A percentile compares a stretch with the other conserved stretches of the same genome.
Conservation (phyloP, 2,113 vertebrate species). For the Perca schrenkii region DNA sequence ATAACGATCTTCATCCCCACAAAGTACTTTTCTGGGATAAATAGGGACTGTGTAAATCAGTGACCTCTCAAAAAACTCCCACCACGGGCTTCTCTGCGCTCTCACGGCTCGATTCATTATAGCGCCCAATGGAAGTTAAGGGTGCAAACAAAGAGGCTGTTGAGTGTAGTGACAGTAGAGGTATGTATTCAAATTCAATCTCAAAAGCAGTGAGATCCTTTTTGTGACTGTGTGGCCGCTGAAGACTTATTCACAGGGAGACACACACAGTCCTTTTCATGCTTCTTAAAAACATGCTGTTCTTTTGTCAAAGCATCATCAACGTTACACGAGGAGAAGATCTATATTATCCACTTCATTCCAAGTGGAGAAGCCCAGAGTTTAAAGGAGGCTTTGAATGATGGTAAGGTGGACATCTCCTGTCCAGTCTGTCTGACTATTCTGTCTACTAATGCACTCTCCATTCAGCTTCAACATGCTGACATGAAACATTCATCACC, state of each 20-base stretch:
- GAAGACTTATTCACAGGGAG: conserved; percentile 50
- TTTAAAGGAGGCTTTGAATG: conserved; percentile 18
- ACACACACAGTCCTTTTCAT: conserved; percentile 39
- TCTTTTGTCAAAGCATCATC: conserved; percentile 49
- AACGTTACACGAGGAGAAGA: conserved; percentile 10
- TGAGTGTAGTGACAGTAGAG: conserved; percentile 52
- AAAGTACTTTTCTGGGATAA: conserved; percentile 64
- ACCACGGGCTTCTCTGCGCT: conserved; percentile 43
- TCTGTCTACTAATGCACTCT: background rate
- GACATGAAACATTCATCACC: conserved; percentile 8
- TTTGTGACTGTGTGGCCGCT: conserved; percentile 38
- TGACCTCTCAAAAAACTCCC: conserved; percentile 52
- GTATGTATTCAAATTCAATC: conserved; percentile 69
- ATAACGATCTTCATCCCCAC: conserved; percentile 45
- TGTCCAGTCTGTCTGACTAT: conserved; percentile 11
- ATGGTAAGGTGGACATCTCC: conserved; percentile 10
- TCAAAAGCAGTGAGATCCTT: conserved; percentile 50
- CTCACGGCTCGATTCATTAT: conserved; percentile 62
- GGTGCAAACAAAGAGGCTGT: conserved; percentile 61
- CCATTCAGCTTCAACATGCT: conserved; percentile 32
- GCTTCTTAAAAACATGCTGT: conserved; percentile 46
- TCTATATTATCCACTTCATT: conserved; percentile 16
- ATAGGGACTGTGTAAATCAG: conserved; percentile 59
- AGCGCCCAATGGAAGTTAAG: conserved; percentile 28
- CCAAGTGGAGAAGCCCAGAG: conserved; percentile 1